A percentile compares a stretch with the other conserved stretches of the same genome.
phyloP scores from a whole-genome alignment of 2,797 vertebrate genomes.

The Gallinago solitaria region DNA sequence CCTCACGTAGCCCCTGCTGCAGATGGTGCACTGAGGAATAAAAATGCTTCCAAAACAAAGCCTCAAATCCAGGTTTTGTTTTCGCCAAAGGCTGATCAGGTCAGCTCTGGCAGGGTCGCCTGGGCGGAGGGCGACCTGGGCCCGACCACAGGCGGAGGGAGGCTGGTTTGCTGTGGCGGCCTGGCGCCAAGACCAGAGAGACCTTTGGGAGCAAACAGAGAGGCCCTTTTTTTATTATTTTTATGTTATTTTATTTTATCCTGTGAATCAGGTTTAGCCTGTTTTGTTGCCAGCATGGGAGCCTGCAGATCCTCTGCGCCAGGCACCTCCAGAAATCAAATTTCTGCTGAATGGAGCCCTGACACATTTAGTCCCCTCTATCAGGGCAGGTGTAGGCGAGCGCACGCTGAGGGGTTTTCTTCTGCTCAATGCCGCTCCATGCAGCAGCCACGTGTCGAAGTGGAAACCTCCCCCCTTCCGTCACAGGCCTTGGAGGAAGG shows the following conservation, averaged over 20 bases:
- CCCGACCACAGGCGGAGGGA: not conserved
- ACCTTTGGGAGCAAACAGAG: not conserved
- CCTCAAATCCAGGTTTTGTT: not conserved
- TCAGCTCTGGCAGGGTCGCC: accelerated
- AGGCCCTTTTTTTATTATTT: not conserved
- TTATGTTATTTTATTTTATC: not conserved
- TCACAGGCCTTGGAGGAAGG: not conserved
- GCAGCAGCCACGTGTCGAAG: not conserved
- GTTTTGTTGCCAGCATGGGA: not conserved
- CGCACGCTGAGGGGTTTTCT: not conserved
- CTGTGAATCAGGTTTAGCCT: not conserved
- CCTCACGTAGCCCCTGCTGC: not conserved
- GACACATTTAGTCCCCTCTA: not conserved
- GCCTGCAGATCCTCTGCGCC: not conserved
- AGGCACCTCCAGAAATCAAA: not conserved
- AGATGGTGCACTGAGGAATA: not conserved
- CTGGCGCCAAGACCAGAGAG: not conserved
- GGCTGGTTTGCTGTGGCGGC: not conserved
- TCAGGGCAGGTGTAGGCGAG: accelerated
- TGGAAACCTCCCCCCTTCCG: not conserved
- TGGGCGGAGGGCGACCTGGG: accelerated
- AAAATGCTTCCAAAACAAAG: not conserved
- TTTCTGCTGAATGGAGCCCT: not conserved
- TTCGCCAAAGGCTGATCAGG: not conserved
- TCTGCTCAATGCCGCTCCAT: not conserved